Evolutionary conservation across 2,113 vertebrate genomes (phyloP), one percentile per base, ranked within the genome.

Genomic region (Heloderma charlesbogerti): DNA sequence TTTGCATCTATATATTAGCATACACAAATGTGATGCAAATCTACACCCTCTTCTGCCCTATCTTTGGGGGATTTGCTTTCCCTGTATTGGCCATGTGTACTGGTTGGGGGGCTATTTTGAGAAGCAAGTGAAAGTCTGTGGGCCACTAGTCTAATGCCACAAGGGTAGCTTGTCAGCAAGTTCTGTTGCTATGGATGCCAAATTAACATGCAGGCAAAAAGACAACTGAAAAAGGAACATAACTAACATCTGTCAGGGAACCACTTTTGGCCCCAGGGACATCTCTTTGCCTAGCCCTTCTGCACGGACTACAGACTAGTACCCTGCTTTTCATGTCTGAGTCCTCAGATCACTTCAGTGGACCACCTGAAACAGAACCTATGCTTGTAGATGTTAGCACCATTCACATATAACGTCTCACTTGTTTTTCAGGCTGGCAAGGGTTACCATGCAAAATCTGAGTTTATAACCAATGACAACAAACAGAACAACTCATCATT

Each of bases 401-500:
- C 63, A 54, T 89, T 95, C 91, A 87, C 51, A 72, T 90, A 51
- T 0, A 0, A 87, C 3, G 86, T 54, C 87, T 79, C 60, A 0
- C 29, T 54, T 16, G 15, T 13, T 34, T 34, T 22, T 63, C 60
- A 63, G 45, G 29, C 71, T n/a, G 71, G 34, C 10, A n/a, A 15
- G 78, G 29, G 5, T 87, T 31, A 43, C 54, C 87, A 80, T 5
- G 29, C 81, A 89, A 94, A 93, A 89, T 63, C 78, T 84, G 45
- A 88, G 34, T 34, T 43, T 54, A 88, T 79, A 48, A 84, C 78
- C 40, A 43, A 80, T 84, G 94, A 92, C 1, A 7, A 16, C 89
- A 91, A 92, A 82, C 37, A 88, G 89, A 95, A 91, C 60, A 4
- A 20, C 60, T 74, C 57, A 89, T 54, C 22, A 75, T 74, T 81